Conservation (phyloP, 2,113 vertebrate species). For the Morphnarchus princeps region DNA sequence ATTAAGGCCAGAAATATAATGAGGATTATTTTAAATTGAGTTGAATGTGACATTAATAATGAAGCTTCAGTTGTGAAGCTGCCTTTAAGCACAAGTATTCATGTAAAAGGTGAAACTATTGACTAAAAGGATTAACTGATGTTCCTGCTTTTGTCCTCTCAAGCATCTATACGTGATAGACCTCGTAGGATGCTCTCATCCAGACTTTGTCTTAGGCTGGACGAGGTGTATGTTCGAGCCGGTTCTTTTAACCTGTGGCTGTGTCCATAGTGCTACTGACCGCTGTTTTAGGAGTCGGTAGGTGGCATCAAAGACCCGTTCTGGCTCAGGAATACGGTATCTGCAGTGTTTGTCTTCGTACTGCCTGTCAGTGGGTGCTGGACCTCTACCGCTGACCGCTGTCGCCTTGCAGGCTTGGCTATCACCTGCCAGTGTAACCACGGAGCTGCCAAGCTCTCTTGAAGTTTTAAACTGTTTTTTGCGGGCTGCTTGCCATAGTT, state of each 20-base stretch:
- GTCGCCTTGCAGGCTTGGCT: not conserved
- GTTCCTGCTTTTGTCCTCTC: not conserved
- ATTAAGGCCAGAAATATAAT: conserved; percentile 33
- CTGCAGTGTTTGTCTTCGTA: fast-evolving
- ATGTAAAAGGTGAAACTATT: conserved; percentile 11
- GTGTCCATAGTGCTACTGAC: not conserved
- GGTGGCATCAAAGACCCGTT: conserved; percentile 22
- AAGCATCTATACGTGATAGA: not conserved
- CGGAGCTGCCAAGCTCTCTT: not conserved
- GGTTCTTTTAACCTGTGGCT: not conserved
- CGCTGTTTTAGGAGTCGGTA: not conserved
- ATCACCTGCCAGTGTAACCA: not conserved
- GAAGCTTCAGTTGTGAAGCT: not conserved
- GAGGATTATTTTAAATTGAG: conserved; percentile 53
- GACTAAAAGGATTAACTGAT: not conserved
- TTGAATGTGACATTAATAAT: conserved; percentile 38
- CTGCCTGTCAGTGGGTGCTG: fast-evolving
- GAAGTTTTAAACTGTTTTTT: not conserved
- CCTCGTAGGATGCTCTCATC: not conserved
- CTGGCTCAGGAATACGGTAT: not conserved
- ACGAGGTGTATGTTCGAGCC: not conserved
- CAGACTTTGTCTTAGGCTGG: not conserved
- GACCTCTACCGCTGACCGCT: not conserved
- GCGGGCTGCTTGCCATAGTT: not conserved
- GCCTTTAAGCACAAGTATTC: not conserved